These are phyloP conservation scores for Sakesphorus luctuosus DNA, from an alignment of 2,113 vertebrate species.

Conservation along the genomic window DNA sequence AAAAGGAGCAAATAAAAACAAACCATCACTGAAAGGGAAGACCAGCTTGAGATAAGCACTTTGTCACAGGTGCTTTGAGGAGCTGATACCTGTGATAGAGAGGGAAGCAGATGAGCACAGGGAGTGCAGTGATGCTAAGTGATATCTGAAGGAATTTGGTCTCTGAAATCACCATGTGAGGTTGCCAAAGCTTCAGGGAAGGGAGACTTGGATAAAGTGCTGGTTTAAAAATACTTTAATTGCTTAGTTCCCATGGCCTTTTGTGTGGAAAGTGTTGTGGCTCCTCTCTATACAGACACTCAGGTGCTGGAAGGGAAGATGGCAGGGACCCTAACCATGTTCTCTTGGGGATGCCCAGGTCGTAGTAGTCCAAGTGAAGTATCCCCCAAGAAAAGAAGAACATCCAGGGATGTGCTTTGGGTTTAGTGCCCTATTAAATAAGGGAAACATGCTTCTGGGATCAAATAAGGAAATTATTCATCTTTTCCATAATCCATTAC, in stretches of 20 bases:
- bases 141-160: not conserved
- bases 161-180: not conserved
- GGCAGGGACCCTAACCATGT: not conserved
- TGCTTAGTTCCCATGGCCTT: not conserved
- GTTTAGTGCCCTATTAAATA: not conserved
- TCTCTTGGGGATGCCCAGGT: not conserved
- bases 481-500: not conserved
- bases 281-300: not conserved
- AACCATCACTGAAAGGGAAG: not conserved
- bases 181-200: not conserved
- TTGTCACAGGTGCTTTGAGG: not conserved
- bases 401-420: not conserved
- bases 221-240: not conserved
- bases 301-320: not conserved
- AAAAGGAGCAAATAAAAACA: not conserved
- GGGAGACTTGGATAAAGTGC: not conserved
- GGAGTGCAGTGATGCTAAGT: not conserved
- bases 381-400: not conserved
- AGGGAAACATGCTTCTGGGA: not conserved
- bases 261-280: not conserved
- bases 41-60: not conserved
- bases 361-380: not conserved
- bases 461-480: not conserved
- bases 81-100: fast-evolving
- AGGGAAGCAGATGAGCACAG: not conserved